phyloP scores from a whole-genome alignment of 2,888 invertebrate genomes.

The Aphidoletes aphidimyza region DNA sequence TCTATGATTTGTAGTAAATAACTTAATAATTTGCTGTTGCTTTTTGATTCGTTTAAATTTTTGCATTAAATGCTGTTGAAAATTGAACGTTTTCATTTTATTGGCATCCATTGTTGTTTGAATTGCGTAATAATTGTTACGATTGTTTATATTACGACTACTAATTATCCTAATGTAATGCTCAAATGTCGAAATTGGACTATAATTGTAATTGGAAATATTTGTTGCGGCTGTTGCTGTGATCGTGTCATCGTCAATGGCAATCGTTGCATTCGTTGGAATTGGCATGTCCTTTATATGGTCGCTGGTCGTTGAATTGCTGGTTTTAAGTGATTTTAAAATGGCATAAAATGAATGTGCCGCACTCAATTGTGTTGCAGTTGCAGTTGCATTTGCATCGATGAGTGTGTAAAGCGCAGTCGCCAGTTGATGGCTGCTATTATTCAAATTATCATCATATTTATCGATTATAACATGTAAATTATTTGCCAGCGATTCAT shows the following conservation, averaged over 20 bases:
- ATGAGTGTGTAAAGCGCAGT: background rate
- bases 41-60: background rate
- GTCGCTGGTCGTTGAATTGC: background rate
- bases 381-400: too few species aligned
- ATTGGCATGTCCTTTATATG: conserved; percentile 1
- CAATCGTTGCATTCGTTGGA: background rate
- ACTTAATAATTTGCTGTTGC: background rate
- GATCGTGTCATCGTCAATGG: too few species aligned
- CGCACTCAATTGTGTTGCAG: too few species aligned
- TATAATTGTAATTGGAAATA: conserved; percentile 25
- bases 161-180: conserved; percentile 16
- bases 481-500: background rate
- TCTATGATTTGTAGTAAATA: conserved; percentile 35
- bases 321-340: background rate
- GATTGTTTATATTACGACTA: conserved; percentile 28
- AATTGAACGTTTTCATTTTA: background rate
- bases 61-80: background rate
- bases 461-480: background rate
- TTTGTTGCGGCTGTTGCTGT: too few species aligned
- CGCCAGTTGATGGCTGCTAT: background rate
- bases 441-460: background rate
- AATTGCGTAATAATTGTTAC: conserved; percentile 35
- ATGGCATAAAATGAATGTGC: background rate
- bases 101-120: background rate
- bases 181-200: conserved; percentile 39